Base-by-base conservation (phyloP, 2,797 vertebrate species). In the Neopelma chrysocephalum region DNA sequence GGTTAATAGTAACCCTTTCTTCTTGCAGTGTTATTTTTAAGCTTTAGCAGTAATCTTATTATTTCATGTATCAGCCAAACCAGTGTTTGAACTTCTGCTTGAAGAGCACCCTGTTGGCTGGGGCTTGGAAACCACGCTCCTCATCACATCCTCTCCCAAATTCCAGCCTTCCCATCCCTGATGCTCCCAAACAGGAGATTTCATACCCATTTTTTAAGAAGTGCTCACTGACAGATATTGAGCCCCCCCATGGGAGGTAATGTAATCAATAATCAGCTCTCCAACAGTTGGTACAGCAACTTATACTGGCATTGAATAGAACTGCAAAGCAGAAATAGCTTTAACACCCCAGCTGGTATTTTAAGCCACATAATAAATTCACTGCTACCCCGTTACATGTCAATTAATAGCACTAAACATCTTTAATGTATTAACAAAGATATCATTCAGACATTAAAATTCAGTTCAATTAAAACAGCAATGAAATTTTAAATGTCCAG, bases 391-490 rank as follows among this genome's bases (percentile, higher is more conserved):
- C 89, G 97, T 98, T 97, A 97, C 71, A 66, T 95, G 94, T 97
- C 96, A 97, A 97, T 98, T 97, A 96, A 95, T 80, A 96, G 86
- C 94, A 87, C 95, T 97, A 97, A 98, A 96, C 97, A 97, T 80
- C 79, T 86, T 93, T 86, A 97, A 97, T 82, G 65, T 79, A 81
- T 96, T 97, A 97, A 97, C 95, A 91, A 93, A 96, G 82, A 93
- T 90, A 80, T 88, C 89, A 85, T 89, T 92, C 85, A 83, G 83
- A 71, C 82, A 96, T 96, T 97, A 94, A 97, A 95, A 95, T 95
- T 92, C 77, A 48, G 58, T 88, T 96, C 95, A 97, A 96, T 97
- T 96, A 96, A 97, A 96, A 91, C 2, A 94, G 95, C 91, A 92
- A 85, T 29, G 91, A 87, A 89, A 40, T 91, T 94, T 96, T 92